phyloP scores from a whole-genome alignment of 2,797 vertebrate species.

The Rhodeus uyekii region DNA sequence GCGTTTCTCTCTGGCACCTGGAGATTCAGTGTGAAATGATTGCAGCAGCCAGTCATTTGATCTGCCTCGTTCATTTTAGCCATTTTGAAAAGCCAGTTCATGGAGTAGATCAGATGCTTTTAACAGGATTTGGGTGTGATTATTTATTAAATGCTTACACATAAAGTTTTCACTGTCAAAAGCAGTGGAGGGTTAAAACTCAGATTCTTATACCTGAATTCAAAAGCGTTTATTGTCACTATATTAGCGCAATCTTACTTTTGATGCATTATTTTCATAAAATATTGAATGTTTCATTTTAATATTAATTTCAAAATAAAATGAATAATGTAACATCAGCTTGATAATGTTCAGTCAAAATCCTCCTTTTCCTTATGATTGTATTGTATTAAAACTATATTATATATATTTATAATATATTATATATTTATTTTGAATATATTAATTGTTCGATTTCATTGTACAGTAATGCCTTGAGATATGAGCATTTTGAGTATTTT shows the following conservation, averaged over 20 bases:
- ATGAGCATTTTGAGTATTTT: no score
- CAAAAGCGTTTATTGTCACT: neutral
- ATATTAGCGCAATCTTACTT: neutral
- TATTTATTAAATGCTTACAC: neutral
- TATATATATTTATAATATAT: no score
- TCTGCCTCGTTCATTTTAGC: neutral
- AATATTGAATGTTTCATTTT: neutral
- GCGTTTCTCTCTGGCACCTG: constrained; percentile 38
- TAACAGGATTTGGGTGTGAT: neutral
- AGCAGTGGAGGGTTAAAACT: neutral
- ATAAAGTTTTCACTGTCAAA: neutral
- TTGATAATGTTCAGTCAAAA: neutral
- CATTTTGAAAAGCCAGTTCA: constrained; percentile 12
- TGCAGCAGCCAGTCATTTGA: constrained; percentile 5
- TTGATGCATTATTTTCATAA: neutral
- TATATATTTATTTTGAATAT: neutral
- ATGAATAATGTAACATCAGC: no score
- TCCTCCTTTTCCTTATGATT: neutral
- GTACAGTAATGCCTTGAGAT: no score
- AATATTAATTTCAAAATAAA: neutral
- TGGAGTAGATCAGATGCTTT: neutral
- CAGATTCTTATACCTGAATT: neutral
- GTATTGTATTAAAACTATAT: neutral
- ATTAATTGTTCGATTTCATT: neutral
- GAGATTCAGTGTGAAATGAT: constrained; percentile 29